Conservation (phyloP, 2,797 vertebrate genomes). For the Hyperoplus immaculatus region DNA sequence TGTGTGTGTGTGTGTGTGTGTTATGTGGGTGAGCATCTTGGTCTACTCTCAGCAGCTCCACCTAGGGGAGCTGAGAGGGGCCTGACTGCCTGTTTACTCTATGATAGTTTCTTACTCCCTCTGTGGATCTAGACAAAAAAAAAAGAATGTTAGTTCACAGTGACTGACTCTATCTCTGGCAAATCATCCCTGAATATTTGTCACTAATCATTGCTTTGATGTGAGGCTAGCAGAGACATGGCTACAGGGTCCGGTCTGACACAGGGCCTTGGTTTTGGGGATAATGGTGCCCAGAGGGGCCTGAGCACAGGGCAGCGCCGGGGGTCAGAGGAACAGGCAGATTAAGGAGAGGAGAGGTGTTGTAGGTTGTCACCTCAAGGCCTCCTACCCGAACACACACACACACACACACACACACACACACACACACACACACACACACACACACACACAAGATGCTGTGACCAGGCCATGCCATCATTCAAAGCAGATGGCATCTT, state of each 20-base stretch:
- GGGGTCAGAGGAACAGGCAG: constrained; percentile 78
- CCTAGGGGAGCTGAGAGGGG: constrained; percentile 72
- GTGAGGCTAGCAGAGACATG: constrained; percentile 60
- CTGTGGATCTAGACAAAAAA: constrained; percentile 48
- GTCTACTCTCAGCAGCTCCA: constrained; percentile 77
- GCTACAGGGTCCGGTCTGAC: constrained; percentile 71
- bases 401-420: no score
- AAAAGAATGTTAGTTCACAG: constrained; percentile 35
- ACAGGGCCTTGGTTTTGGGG: constrained; percentile 60
- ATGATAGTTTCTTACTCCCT: constrained; percentile 14
- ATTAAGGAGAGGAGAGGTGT: constrained; percentile 81
- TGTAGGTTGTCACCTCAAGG: constrained; percentile 83
- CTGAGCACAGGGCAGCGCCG: constrained; percentile 45
- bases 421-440: no score
- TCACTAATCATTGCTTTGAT: constrained; percentile 68
- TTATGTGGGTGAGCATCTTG: constrained; percentile 21
- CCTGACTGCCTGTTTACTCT: constrained; percentile 16
- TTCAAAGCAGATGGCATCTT: constrained; percentile 85
- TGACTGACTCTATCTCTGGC: constrained; percentile 29
- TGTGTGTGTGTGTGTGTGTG: no score
- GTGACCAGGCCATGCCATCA: constrained; percentile 72
- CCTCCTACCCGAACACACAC: constrained; percentile 29
- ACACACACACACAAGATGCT: constrained; percentile 59
- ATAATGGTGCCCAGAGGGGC: constrained; percentile 77
- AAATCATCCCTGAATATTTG: constrained; percentile 60